These are phyloP conservation scores for Periophthalmus modestus DNA, from an alignment of 2,113 vertebrate genomes.

Conservation along the genomic window DNA sequence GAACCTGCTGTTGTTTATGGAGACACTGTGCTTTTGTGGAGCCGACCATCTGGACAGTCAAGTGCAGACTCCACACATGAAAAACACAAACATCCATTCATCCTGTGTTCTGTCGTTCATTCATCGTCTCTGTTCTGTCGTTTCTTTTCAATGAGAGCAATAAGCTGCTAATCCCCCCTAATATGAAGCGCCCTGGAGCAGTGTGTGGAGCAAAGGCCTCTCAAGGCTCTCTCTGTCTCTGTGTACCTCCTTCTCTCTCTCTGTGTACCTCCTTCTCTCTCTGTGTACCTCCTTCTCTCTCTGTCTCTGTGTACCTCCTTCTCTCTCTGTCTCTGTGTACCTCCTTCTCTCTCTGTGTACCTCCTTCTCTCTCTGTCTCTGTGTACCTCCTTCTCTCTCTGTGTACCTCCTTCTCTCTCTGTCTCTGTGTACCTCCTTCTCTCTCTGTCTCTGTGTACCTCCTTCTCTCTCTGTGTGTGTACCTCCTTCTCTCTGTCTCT, in stretches of 20 bases:
- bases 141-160: background rate
- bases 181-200: background rate
- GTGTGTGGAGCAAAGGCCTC: background rate
- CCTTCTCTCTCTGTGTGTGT: background rate
- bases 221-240: background rate
- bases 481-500: slow-evolving; percentile 12
- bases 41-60: background rate
- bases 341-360: background rate
- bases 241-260: background rate
- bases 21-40: background rate
- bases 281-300: no score
- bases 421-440: background rate
- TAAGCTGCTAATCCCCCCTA: background rate
- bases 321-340: background rate
- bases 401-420: background rate
- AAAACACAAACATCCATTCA: background rate
- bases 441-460: no score
- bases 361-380: background rate
- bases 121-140: background rate
- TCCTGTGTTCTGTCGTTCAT: background rate
- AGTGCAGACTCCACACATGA: background rate
- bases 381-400: no score
- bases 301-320: background rate
- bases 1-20: no score
- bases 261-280: no score